These are phyloP conservation scores for Cherax quadricarinatus DNA, from an alignment of 1,140 invertebrate genomes.

Conservation along the genomic window DNA sequence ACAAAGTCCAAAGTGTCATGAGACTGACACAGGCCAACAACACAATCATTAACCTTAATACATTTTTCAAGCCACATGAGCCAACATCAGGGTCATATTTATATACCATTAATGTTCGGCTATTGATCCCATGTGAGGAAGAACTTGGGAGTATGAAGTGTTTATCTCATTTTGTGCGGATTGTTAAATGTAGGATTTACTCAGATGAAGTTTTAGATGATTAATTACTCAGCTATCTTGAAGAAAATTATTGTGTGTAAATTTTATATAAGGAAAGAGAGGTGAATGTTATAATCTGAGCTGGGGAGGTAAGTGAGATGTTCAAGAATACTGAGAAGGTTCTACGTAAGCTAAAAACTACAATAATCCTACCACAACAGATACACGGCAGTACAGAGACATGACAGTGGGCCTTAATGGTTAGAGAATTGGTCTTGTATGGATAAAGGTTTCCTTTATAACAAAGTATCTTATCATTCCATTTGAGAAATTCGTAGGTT, in stretches of 20 bases:
- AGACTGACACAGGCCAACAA: not conserved
- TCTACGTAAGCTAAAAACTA: slow-evolving; percentile 45
- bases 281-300: not conserved
- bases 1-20: not conserved
- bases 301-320: not conserved
- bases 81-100: not conserved
- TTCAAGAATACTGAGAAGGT: slow-evolving; percentile 23
- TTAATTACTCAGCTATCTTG: not conserved
- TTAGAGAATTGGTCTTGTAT: slow-evolving; percentile 19
- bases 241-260: not conserved
- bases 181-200: not conserved
- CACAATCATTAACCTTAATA: not conserved
- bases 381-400: slow-evolving; percentile 58
- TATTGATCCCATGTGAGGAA: not conserved
- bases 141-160: not conserved
- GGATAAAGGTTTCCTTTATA: not conserved
- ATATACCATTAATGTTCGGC: not conserved
- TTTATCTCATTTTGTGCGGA: not conserved
- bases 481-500: slow-evolving; percentile 19
- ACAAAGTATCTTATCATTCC: not conserved
- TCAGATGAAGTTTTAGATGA: not conserved
- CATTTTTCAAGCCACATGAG: not conserved
- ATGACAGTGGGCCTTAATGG: slow-evolving; percentile 46
- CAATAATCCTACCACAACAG: slow-evolving; percentile 60
- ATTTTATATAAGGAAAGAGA: not conserved